Base-by-base conservation (phyloP, 2,113 vertebrate species). In the Tetraodon nigroviridis region DNA sequence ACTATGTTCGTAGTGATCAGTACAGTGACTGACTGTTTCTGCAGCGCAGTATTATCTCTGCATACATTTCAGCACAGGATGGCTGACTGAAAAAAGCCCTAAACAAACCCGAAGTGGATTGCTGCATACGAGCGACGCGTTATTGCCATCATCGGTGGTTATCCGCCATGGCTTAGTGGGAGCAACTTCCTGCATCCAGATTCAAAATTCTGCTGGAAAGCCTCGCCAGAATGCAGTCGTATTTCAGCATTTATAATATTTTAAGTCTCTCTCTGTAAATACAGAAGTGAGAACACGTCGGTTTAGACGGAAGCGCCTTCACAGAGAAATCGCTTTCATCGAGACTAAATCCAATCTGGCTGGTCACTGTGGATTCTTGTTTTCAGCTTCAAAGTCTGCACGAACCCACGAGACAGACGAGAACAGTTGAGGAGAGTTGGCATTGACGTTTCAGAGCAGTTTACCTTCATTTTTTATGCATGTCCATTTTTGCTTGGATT, bases 371-470 rank as follows among this genome's bases (percentile, higher is more conserved):
- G 18, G 53, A n/a, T 17, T 65, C 62, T 77, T 51, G 45, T 59
- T 55, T 73, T 68, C 24, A 57, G 64, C 82, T 81, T 85, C 78
- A 81, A 81, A 85, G 81, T 47, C 55, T 16, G 37, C 50, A 44
- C 50, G 51, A 58, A 47, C 66, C 63, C 51, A 24, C 20, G 53
- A 82, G 52, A 48, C 41, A 20, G 53, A 54, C 24, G 6, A 44
- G 16, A 45, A 56, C 44, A 56, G 65, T 57, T 47, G 57, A 56
- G 53, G 20, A 53, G 64, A 70, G 73, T 75, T 76, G 12, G 19
- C 21, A 20, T 1, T 7, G 2, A 27, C 60, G 56, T 58, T 47
- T 47, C 37, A 14, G 13, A 65, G 60, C 51, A 15, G 66, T 71
- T 69, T 44, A 17, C 15, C 20, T 58, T 61, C 10, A 41, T 56